Evolutionary conservation across 1,140 invertebrate species (phyloP).

Genomic region (Agrypnia vestita): DNA sequence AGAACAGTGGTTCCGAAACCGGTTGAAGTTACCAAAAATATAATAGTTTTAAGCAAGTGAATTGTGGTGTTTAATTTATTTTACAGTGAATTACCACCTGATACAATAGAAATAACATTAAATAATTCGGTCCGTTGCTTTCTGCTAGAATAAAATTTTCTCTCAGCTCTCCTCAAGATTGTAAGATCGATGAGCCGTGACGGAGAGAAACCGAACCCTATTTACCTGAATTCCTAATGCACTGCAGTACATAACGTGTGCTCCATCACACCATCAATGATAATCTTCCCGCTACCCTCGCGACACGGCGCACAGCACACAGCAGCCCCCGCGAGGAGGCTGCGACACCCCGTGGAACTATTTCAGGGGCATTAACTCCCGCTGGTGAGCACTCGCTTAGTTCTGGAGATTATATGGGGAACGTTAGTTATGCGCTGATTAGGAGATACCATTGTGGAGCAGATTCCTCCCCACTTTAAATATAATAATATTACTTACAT

Average conservation of each 20-base stretch:
- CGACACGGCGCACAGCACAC: neutral
- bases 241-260: neutral
- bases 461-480: constrained; percentile 1
- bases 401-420: constrained; percentile 8
- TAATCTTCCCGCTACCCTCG: constrained; percentile 13
- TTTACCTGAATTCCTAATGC: neutral
- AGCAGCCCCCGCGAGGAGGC: neutral
- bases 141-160: too few species aligned
- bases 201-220: neutral
- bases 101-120: too few species aligned
- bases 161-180: too few species aligned
- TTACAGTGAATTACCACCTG: too few species aligned
- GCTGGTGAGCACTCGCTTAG: constrained; percentile 5
- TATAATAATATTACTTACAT: neutral
- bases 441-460: constrained; percentile 29
- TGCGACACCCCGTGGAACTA: constrained; percentile 7
- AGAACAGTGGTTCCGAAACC: too few species aligned
- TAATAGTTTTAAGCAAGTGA: too few species aligned
- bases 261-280: constrained; percentile 10
- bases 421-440: constrained; percentile 6
- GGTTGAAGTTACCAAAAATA: too few species aligned
- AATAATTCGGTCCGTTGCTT: too few species aligned
- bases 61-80: too few species aligned
- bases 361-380: constrained; percentile 27
- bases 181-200: too few species aligned